A percentile compares a stretch with the other conserved stretches of the same genome.
Evolutionary conservation across 2,113 vertebrate genomes (phyloP).

Genomic region (Dolichotis patagonum): DNA sequence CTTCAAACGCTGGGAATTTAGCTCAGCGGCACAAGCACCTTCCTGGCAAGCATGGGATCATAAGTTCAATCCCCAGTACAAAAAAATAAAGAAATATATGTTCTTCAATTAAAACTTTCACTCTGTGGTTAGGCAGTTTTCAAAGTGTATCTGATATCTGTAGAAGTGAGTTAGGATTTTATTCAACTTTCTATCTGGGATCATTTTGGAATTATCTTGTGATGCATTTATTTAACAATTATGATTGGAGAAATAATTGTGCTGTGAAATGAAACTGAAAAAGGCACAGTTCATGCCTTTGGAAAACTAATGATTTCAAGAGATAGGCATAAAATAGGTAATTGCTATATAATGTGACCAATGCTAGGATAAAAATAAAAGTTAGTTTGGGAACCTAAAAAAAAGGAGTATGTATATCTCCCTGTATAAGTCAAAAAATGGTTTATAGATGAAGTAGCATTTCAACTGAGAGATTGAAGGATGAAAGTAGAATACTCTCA

Average conservation of each 20-base stretch:
- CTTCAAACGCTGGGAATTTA: no score
- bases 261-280: not conserved
- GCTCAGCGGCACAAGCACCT: no score
- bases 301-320: not conserved
- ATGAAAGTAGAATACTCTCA: not conserved
- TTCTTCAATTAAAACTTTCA: not conserved
- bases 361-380: not conserved
- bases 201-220: not conserved
- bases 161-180: not conserved
- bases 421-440: not conserved
- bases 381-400: not conserved
- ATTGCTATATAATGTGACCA: not conserved
- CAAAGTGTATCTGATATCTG: not conserved
- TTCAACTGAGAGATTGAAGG: conserved; percentile 83
- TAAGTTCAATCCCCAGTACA: no score
- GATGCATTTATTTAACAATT: no score
- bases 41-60: no score
- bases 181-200: not conserved
- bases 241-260: no score
- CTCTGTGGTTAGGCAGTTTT: not conserved
- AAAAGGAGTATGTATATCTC: not conserved
- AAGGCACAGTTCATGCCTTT: not conserved
- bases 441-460: conserved; percentile 73
- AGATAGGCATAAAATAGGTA: not conserved
- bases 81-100: no score